Evolutionary conservation across 2,797 vertebrate species (phyloP).

Genomic region (Epinephelus awoara): DNA sequence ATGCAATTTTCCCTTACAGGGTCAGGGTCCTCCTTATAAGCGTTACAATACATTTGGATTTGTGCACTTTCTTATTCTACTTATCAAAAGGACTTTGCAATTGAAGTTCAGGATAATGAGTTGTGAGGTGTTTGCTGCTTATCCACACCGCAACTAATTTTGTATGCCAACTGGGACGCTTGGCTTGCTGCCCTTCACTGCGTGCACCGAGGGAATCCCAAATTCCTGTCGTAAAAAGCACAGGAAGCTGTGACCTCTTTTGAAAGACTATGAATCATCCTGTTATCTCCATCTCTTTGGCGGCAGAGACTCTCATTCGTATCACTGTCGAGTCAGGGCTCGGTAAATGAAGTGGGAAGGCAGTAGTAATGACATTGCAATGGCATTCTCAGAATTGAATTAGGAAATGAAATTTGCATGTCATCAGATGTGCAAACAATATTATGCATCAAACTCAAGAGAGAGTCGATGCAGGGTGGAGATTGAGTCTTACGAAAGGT

Average conservation of each 20-base stretch:
- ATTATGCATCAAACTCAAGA: slow-evolving; percentile 45
- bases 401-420: slow-evolving; percentile 59
- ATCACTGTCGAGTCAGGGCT: slow-evolving; percentile 61
- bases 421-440: slow-evolving; percentile 54
- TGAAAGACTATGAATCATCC: slow-evolving; percentile 82
- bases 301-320: slow-evolving; percentile 64
- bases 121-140: slow-evolving; percentile 56
- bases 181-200: slow-evolving; percentile 71
- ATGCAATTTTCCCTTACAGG: slow-evolving; percentile 19
- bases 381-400: slow-evolving; percentile 53
- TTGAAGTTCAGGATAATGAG: slow-evolving; percentile 51
- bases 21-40: slow-evolving; percentile 17
- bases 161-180: slow-evolving; percentile 70
- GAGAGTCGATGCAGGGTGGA: slow-evolving; percentile 36
- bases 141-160: slow-evolving; percentile 69
- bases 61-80: slow-evolving; percentile 5
- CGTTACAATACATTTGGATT: background rate
- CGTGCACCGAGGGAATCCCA: slow-evolving; percentile 81
- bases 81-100: slow-evolving; percentile 28
- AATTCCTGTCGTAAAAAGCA: slow-evolving; percentile 77
- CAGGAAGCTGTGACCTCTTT: slow-evolving; percentile 82
- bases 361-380: slow-evolving; percentile 60
- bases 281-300: slow-evolving; percentile 79
- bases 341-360: slow-evolving; percentile 69
- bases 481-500: slow-evolving; percentile 45